Conservation (phyloP, 2,113 vertebrate genomes). For the Zeus faber region DNA sequence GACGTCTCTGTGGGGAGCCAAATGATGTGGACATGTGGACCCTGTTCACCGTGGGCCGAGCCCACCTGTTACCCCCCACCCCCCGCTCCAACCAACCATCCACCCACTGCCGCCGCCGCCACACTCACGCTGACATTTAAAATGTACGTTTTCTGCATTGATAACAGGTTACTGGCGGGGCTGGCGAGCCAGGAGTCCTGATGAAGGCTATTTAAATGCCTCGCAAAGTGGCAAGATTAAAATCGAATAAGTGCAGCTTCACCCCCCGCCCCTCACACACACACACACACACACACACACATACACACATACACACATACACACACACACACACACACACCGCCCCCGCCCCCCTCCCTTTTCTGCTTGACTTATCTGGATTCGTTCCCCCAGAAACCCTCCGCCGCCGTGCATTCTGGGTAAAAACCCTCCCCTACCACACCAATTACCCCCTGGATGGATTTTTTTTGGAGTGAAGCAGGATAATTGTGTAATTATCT, state of each 20-base stretch:
- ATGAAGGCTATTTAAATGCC: conserved; percentile 98
- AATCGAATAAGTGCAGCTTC: conserved; percentile 94
- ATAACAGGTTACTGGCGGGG: conserved; percentile 91
- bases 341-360: conserved; percentile 30
- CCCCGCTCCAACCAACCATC: neutral
- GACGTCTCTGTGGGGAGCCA: conserved; percentile 82
- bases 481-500: conserved; percentile 97
- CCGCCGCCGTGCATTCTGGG: conserved; percentile 85
- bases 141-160: conserved; percentile 94
- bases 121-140: conserved; percentile 94
- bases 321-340: no score
- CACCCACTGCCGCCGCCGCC: neutral
- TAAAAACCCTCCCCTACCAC: conserved; percentile 76
- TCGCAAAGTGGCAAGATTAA: conserved; percentile 97
- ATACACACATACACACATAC: no score
- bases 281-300: no score
- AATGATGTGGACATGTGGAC: conserved; percentile 86
- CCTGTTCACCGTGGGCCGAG: conserved; percentile 83
- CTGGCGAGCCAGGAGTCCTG: conserved; percentile 85
- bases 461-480: conserved; percentile 87
- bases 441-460: conserved; percentile 93
- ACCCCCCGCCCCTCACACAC: conserved; percentile 56
- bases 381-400: conserved; percentile 84
- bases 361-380: conserved; percentile 80
- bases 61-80: conserved; percentile 82